A percentile compares a stretch with the other conserved stretches of the same genome.
phyloP scores from a whole-genome alignment of 2,888 invertebrate genomes.

The Coelogynopora nodosa region DNA sequence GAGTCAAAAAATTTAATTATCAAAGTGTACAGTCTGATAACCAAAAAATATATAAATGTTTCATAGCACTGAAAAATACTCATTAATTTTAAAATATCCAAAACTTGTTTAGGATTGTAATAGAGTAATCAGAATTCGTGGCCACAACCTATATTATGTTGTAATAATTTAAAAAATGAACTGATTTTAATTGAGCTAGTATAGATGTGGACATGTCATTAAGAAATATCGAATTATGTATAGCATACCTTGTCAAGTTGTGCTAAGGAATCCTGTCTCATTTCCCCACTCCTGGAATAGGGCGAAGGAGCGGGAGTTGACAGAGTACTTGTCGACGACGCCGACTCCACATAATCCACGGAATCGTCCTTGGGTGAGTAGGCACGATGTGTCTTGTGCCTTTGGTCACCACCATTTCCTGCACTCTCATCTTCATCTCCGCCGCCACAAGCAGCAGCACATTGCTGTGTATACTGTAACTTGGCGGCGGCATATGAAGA shows the following conservation, averaged over 20 bases:
- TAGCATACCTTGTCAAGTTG: neutral
- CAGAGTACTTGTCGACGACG: neutral
- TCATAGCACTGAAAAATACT: neutral
- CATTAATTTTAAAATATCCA: too few relatives aligned
- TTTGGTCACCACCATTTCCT: neutral
- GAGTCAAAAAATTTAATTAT: too few relatives aligned
- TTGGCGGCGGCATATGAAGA: neutral
- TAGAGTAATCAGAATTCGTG: too few relatives aligned
- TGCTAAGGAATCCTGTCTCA: neutral
- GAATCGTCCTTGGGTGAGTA: constrained; percentile 11
- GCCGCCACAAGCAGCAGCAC: neutral
- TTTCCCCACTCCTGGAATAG: neutral
- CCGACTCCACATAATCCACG: neutral
- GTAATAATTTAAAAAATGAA: too few relatives aligned
- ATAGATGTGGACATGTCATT: too few relatives aligned
- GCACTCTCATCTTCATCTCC: neutral
- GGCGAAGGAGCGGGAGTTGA: neutral
- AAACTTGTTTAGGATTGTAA: too few relatives aligned
- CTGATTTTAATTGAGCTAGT: too few relatives aligned
- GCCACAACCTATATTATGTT: too few relatives aligned
- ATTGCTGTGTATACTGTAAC: neutral
- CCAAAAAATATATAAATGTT: neutral
- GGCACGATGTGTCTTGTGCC: neutral
- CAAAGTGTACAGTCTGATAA: too few relatives aligned
- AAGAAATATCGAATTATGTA: neutral